Conservation (phyloP, 1,140 invertebrate species). For the Ladona fulva region DNA sequence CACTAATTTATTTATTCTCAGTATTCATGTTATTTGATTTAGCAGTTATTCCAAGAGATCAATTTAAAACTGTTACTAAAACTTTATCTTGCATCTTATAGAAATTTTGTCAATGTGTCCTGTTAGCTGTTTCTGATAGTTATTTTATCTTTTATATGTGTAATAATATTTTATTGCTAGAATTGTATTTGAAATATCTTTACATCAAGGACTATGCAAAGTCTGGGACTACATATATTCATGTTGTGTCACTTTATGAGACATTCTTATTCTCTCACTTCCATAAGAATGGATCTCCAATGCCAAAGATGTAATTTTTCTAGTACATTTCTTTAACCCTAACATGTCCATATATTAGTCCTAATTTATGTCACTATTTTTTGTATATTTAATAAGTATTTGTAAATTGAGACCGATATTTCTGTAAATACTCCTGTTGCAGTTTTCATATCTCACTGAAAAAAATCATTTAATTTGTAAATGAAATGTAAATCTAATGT, state of each 20-base stretch:
- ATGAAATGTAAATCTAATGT: neutral
- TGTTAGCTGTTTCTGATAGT: too few relatives aligned
- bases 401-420: neutral
- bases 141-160: too few relatives aligned
- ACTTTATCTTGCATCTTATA: neutral
- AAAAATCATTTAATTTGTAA: neutral
- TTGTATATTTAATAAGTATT: neutral
- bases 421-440: neutral
- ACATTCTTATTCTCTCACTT: too few relatives aligned
- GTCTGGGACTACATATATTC: too few relatives aligned
- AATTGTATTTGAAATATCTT: too few relatives aligned
- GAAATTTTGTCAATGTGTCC: too few relatives aligned
- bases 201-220: too few relatives aligned
- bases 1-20: neutral
- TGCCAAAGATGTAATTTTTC: too few relatives aligned
- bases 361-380: neutral
- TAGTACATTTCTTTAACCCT: neutral
- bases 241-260: too few relatives aligned
- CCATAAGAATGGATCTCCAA: too few relatives aligned
- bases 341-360: neutral
- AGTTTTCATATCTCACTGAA: neutral
- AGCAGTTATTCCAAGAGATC: neutral
- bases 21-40: neutral
- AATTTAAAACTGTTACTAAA: neutral
- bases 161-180: too few relatives aligned